Evolutionary conservation across 2,888 invertebrate species (phyloP), one percentile per base, ranked within the genome.

Genomic region (Rotaria macrura): DNA sequence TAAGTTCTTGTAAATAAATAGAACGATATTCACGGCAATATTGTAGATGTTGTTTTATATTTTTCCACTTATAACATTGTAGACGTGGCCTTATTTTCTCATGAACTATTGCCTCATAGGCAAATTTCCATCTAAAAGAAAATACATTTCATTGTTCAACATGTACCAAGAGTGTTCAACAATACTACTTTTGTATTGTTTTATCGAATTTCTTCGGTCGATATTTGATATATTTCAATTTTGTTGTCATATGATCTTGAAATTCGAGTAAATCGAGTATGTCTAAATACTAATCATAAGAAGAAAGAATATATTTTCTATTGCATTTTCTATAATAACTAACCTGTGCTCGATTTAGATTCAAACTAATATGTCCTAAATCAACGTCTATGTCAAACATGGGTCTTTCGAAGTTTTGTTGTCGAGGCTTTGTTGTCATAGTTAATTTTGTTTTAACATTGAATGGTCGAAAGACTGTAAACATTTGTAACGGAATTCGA

Each of bases 1-100:
- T 43, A 6, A 25, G 12, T n/a, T 79, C 43, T 25, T 40, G 38
- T 10, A 79, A 10, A 79, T 79, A 43, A 43, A 79, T 12, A n/a
- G 9, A 10, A 43, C 43, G 25, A 43, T 79, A 79, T 43, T 79
- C 79, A 5, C 79, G 43, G 43, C 40, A 43, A 14, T 34, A 25
- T 43, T 40, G 4, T 12, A 79, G 12, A 79, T 79, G 38, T n/a
- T 7, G 10, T 84, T 93, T 92, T 91, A 99, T 98, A 89, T 95
- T 93, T 1, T 92, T 90, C 98, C 98, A 99, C 84, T 95, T 93
- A 97, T 97, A 99, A 90, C 96, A 94, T 9, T 92, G 92, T 29
- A 93, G 93, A 14, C 93, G 92, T 83, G 96, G 92, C 74, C 93
- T 92, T 0, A 96, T 94, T 65, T 94, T 93, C 88, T 94, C 95